A percentile compares a stretch with the other conserved stretches of the same genome.
These are phyloP conservation scores for Dryococelus australis DNA, from an alignment of 2,888 invertebrate species.

Conservation along the genomic window DNA sequence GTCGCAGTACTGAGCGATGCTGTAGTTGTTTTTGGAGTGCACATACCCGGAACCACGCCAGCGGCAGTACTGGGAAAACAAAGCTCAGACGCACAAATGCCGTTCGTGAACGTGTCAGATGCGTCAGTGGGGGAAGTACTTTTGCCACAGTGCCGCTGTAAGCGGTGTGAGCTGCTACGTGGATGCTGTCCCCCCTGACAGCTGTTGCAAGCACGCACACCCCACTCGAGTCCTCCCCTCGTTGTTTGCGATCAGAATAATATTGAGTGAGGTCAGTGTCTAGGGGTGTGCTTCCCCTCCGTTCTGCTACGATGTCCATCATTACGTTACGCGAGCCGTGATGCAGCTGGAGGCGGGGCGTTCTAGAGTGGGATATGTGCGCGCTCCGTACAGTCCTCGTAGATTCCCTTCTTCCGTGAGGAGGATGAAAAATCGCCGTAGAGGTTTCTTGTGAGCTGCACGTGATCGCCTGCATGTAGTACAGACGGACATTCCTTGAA, in stretches of 20 bases:
- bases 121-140: not conserved
- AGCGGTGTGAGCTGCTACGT: too few relatives aligned
- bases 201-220: not conserved
- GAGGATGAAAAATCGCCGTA: not conserved
- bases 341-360: not conserved
- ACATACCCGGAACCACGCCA: too few relatives aligned
- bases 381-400: not conserved
- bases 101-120: too few relatives aligned
- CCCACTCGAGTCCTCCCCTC: not conserved
- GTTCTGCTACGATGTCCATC: not conserved
- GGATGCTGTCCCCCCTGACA: not conserved
- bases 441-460: too few relatives aligned
- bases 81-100: too few relatives aligned
- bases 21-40: too few relatives aligned
- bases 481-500: too few relatives aligned
- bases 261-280: not conserved
- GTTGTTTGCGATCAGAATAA: constrained; percentile 13
- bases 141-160: not conserved
- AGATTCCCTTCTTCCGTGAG: not conserved
- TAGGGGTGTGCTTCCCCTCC: not conserved
- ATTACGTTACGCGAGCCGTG: not conserved
- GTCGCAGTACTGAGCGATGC: too few relatives aligned
- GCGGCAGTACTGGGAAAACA: too few relatives aligned
- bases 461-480: too few relatives aligned
- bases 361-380: not conserved